Evolutionary conservation across 1,140 invertebrate genomes (phyloP).

Genomic region (Drosophila navojoa): DNA sequence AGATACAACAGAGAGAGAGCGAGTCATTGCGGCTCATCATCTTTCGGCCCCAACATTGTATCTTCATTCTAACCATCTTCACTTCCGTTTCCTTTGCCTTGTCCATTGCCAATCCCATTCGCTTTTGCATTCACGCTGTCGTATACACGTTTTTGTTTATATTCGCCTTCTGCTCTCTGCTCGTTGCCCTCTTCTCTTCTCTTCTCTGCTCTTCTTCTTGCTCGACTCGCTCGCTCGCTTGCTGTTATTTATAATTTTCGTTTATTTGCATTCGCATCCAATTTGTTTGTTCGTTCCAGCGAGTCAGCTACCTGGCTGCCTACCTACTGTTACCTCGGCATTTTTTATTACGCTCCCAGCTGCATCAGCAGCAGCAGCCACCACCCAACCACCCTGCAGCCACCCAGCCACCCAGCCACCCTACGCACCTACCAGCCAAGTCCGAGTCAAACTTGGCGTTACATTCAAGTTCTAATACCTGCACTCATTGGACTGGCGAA

Average conservation of each 20-base stretch:
- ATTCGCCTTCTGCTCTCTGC: slow-evolving; percentile 38
- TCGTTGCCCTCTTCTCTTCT: slow-evolving; percentile 31
- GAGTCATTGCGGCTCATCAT: slow-evolving; percentile 46
- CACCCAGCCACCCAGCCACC: not conserved
- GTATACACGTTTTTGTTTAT: slow-evolving; percentile 42
- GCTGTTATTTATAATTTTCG: slow-evolving; percentile 83
- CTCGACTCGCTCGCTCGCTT: slow-evolving; percentile 27
- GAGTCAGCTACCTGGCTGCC: slow-evolving; percentile 17
- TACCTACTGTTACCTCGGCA: not conserved
- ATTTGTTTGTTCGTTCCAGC: slow-evolving; percentile 75
- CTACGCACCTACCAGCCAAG: slow-evolving; percentile 11
- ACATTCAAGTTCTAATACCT: not conserved
- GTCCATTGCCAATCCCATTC: slow-evolving; percentile 43
- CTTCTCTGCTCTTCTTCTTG: slow-evolving; percentile 25
- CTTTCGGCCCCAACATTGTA: slow-evolving; percentile 22
- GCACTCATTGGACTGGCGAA: too few relatives aligned
- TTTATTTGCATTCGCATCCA: slow-evolving; percentile 83
- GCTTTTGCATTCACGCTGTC: slow-evolving; percentile 28
- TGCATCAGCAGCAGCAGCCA: slow-evolving; percentile 6
- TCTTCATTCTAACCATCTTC: slow-evolving; percentile 6
- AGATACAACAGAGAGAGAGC: not conserved
- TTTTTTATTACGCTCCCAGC: slow-evolving; percentile 18
- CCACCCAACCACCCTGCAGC: not conserved
- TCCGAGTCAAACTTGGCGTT: slow-evolving; percentile 3
- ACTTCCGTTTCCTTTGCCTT: slow-evolving; percentile 1